phyloP scores from a whole-genome alignment of 2,797 vertebrate genomes.

The Paratrypauchen microcephalus region DNA sequence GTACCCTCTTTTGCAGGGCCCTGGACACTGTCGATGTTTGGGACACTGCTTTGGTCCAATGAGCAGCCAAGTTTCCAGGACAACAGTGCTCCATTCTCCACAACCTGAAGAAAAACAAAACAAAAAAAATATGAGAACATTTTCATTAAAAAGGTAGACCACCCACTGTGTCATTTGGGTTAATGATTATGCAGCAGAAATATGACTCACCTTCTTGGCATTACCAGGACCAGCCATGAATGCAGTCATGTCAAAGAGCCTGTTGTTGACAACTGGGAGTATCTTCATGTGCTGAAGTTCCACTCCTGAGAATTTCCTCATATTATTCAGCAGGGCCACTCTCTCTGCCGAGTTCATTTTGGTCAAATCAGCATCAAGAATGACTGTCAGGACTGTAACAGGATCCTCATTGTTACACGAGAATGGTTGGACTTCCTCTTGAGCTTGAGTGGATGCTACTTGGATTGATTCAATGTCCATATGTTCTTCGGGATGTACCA shows the following conservation, averaged over 20 bases:
- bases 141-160: background rate
- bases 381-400: constrained; percentile 92
- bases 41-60: constrained; percentile 89
- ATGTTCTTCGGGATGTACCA: constrained; percentile 92
- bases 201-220: constrained; percentile 87
- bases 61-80: constrained; percentile 97
- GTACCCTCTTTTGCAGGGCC: constrained; percentile 90
- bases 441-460: constrained; percentile 63
- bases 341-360: constrained; percentile 94
- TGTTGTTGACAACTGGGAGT: constrained; percentile 96
- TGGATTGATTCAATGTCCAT: constrained; percentile 80
- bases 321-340: constrained; percentile 85
- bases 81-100: constrained; percentile 93
- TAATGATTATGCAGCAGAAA: background rate
- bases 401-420: constrained; percentile 86
- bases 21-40: constrained; percentile 89
- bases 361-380: constrained; percentile 94
- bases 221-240: constrained; percentile 99
- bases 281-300: constrained; percentile 90
- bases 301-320: constrained; percentile 91
- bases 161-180: background rate
- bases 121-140: background rate
- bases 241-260: constrained; percentile 97
- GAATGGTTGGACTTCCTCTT: constrained; percentile 71
- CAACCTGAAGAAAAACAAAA: constrained; percentile 59